phyloP scores from a whole-genome alignment of 2,888 invertebrate genomes.

The Agrochola lychnidis region DNA sequence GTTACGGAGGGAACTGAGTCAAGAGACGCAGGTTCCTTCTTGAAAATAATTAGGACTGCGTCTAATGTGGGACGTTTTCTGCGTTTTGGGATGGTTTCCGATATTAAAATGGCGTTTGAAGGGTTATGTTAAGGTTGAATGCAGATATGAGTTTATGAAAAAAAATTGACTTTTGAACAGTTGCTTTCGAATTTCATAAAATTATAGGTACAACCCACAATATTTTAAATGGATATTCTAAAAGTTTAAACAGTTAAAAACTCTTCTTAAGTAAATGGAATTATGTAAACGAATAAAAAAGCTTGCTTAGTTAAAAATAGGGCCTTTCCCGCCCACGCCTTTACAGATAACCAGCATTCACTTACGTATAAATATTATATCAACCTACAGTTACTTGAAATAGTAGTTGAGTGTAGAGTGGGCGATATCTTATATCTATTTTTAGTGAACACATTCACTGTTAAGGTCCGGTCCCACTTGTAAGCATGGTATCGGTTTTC shows the following conservation, averaged over 20 bases:
- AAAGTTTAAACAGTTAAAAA: background rate
- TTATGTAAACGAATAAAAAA: background rate
- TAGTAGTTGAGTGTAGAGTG: background rate
- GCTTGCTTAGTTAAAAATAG: background rate
- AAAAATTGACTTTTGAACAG: background rate
- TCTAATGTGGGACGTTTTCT: slow-evolving; percentile 47
- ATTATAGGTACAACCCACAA: background rate
- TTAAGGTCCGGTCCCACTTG: slow-evolving; percentile 11
- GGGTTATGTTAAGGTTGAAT: background rate
- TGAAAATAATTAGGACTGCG: slow-evolving; percentile 67
- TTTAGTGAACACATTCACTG: slow-evolving; percentile 12
- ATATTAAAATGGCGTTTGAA: background rate
- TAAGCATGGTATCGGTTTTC: background rate
- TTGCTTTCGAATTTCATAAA: background rate
- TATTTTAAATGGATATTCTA: background rate
- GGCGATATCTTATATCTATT: slow-evolving; percentile 20
- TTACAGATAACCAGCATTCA: background rate
- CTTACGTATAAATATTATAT: background rate
- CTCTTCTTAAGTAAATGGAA: background rate
- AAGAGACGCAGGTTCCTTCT: slow-evolving; percentile 65
- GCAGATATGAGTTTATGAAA: background rate
- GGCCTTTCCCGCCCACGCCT: background rate
- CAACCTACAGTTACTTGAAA: slow-evolving; percentile 4
- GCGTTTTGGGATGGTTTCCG: slow-evolving; percentile 10
- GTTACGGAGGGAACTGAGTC: slow-evolving; percentile 77